Evolutionary conservation across 2,888 invertebrate species (phyloP).

Genomic region (Embidobia sp.): DNA sequence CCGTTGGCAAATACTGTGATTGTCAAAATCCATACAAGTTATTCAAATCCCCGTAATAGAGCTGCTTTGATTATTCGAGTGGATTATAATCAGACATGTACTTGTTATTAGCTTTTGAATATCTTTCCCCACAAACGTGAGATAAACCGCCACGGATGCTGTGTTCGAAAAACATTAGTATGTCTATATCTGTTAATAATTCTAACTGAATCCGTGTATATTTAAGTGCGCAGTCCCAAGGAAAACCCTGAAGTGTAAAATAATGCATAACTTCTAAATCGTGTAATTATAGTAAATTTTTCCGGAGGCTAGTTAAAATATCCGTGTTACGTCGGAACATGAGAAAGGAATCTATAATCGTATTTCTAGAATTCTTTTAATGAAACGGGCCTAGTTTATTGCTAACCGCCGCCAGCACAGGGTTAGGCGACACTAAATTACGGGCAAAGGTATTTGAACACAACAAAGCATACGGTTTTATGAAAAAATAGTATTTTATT

Average conservation of each 20-base stretch:
- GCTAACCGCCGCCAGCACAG: too few species aligned
- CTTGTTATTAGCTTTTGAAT: conserved; percentile 8
- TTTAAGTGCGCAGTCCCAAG: not conserved
- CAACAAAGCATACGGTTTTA: too few species aligned
- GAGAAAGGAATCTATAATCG: too few species aligned
- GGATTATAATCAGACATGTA: conserved; percentile 1
- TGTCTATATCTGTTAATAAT: conserved; percentile 17
- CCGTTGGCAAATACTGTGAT: not conserved
- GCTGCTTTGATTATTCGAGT: not conserved
- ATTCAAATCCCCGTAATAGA: conserved; percentile 5
- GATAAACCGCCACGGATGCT: conserved; percentile 5
- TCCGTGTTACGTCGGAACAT: too few species aligned
- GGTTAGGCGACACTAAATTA: too few species aligned
- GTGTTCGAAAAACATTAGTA: conserved; percentile 4
- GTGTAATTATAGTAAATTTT: not conserved
- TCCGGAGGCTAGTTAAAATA: conserved; percentile 15
- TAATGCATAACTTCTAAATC: conserved; percentile 1
- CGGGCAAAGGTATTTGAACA: too few species aligned
- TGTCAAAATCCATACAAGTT: conserved; percentile 15
- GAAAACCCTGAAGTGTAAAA: not conserved
- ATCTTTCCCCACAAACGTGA: not conserved
- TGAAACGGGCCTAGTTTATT: too few species aligned
- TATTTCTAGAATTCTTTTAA: too few species aligned
- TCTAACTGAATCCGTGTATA: not conserved
- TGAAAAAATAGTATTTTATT: too few species aligned